Evolutionary conservation across 2,113 vertebrate genomes (phyloP), one percentile per base, ranked within the genome.

Genomic region (Dasyprocta punctata): DNA sequence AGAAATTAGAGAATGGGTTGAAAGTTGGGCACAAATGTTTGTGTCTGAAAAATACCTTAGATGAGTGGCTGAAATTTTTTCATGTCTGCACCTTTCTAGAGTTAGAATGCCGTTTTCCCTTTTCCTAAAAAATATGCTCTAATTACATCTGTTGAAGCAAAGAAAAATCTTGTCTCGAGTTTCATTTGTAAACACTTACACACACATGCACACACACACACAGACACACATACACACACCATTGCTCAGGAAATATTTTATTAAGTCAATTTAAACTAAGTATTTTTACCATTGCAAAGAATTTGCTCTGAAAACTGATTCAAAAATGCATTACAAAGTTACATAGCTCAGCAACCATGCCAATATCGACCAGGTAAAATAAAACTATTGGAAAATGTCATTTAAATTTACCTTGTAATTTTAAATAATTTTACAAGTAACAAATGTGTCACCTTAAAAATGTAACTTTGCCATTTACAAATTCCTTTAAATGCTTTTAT

Each of bases 401-500:
- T 71, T 97, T 97, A 98, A 97, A 94, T 73, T 92, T 89, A 90
- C 69, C 60, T 97, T 94, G 92, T 92, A 78, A 94, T 90, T 98
- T 93, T 96, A 92, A 98, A 95, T 96, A 97, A 86, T 94, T 95
- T 86, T 86, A 26, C 97, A 90, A 61, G 49, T 84, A 97, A 92
- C 67, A 69, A 95, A 67, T 17, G 49, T 85, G 26, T 96, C 67
- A 86, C 16, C 75, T 95, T 85, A 71, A 95, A 95, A 95, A 77
- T 96, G 77, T 96, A 75, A 24, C 28, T 80, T 86, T 91, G 77
- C 17, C 44, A 95, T 89, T 83, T 90, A 88, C 30, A 85, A 93
- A 97, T 95, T 97, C 92, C 92, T 97, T 96, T 75, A 98, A 95
- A 96, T 85, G 95, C 86, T 89, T 83, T 94, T 98, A 94, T 73